phyloP scores from a whole-genome alignment of 2,797 vertebrate genomes.

The Anableps anableps region DNA sequence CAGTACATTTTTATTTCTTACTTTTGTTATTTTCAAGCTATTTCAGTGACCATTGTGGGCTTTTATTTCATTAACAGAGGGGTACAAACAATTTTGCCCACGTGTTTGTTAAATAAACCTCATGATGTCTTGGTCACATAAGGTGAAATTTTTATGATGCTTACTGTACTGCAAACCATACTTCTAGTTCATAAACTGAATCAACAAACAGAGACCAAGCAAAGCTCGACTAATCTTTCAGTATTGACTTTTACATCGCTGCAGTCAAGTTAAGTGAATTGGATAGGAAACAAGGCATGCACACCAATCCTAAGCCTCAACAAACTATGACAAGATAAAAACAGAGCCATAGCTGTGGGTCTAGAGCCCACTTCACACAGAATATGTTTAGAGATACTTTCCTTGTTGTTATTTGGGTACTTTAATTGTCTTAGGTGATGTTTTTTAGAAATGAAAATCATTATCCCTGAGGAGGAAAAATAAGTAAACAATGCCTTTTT shows the following conservation, averaged over 20 bases:
- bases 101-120: background rate
- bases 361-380: background rate
- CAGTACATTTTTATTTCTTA: background rate
- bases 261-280: slow-evolving; percentile 21
- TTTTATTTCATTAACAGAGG: background rate
- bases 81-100: background rate
- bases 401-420: background rate
- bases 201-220: slow-evolving; percentile 8
- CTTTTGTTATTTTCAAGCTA: background rate
- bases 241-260: slow-evolving; percentile 22
- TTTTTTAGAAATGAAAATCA: slow-evolving; percentile 11
- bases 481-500: background rate
- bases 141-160: slow-evolving; percentile 9
- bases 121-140: background rate
- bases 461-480: background rate
- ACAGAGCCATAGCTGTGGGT: background rate
- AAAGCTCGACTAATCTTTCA: background rate
- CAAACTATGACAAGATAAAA: slow-evolving; percentile 12
- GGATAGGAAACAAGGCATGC: slow-evolving; percentile 19
- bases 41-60: background rate
- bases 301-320: slow-evolving; percentile 12
- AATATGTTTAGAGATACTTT: background rate
- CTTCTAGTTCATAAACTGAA: slow-evolving; percentile 31
- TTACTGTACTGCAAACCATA: slow-evolving; percentile 25
- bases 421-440: slow-evolving; percentile 18